Conservation (phyloP, 1,140 invertebrate species). For the Scaptomyza montana region DNA sequence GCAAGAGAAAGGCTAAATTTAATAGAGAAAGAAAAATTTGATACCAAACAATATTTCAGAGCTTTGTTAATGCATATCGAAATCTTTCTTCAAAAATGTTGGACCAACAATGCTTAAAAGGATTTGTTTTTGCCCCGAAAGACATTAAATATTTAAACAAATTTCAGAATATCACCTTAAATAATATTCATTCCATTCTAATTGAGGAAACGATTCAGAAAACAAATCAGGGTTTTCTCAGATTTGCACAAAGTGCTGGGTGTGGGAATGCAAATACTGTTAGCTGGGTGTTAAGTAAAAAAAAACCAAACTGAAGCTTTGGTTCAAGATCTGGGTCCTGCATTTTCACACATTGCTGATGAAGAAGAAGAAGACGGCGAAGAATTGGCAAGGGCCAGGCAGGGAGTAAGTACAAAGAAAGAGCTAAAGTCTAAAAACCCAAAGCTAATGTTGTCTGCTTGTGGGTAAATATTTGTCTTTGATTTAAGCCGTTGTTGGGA, state of each 20-base stretch:
- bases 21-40: not conserved
- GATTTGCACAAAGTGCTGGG: not conserved
- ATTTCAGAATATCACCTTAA: no score
- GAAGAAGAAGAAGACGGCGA: not conserved
- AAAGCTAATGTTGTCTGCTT: constrained; percentile 50
- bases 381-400: not conserved
- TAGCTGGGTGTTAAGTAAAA: not conserved
- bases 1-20: constrained; percentile 13
- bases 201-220: no score
- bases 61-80: no score
- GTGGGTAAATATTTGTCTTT: constrained; percentile 74
- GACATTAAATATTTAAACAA: no score
- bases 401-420: not conserved
- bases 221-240: no score
- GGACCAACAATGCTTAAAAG: no score
- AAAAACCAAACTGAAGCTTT: not conserved
- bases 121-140: no score
- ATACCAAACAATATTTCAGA: no score
- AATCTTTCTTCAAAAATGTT: no score
- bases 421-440: constrained; percentile 1
- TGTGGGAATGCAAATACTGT: not conserved
- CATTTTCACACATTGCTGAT: constrained; percentile 3
- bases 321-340: constrained; percentile 1
- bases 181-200: no score
- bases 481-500: constrained; percentile 69